These are phyloP conservation scores for Thalassoma bifasciatum DNA, from an alignment of 2,113 vertebrate genomes.

Conservation along the genomic window DNA sequence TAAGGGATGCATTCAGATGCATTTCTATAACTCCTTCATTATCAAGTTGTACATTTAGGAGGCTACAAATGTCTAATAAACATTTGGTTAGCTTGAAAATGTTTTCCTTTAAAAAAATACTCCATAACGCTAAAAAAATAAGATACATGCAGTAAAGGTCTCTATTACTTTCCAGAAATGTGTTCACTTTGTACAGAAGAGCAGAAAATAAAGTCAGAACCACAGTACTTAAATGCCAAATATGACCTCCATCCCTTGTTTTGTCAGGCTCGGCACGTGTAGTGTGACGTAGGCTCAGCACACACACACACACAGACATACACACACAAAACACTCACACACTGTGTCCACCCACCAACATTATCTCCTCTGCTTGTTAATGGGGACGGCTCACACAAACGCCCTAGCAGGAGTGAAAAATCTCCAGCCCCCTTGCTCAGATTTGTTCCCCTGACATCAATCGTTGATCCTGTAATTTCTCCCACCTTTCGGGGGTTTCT, in stretches of 20 bases:
- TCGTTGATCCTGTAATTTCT: slow-evolving; percentile 78
- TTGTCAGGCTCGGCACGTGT: slow-evolving; percentile 48
- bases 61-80: background rate
- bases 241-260: slow-evolving; percentile 41
- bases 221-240: slow-evolving; percentile 11
- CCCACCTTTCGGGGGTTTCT: slow-evolving; percentile 63
- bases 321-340: slow-evolving; percentile 21
- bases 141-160: background rate
- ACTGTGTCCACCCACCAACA: slow-evolving; percentile 68
- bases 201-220: slow-evolving; percentile 5
- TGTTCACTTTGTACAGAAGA: slow-evolving; percentile 7
- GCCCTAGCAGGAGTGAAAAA: slow-evolving; percentile 65
- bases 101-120: background rate
- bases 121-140: too few relatives aligned
- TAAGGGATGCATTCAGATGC: slow-evolving; percentile 1
- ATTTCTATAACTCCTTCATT: background rate
- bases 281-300: slow-evolving; percentile 29
- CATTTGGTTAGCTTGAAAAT: background rate
- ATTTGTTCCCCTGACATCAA: slow-evolving; percentile 80
- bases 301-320: slow-evolving; percentile 12
- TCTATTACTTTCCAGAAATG: background rate
- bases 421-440: slow-evolving; percentile 51
- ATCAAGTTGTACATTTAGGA: background rate
- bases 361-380: slow-evolving; percentile 66
- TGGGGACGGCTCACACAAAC: slow-evolving; percentile 57